Conservation (phyloP, 1,140 invertebrate species). For the Drosophila neocordata region DNA sequence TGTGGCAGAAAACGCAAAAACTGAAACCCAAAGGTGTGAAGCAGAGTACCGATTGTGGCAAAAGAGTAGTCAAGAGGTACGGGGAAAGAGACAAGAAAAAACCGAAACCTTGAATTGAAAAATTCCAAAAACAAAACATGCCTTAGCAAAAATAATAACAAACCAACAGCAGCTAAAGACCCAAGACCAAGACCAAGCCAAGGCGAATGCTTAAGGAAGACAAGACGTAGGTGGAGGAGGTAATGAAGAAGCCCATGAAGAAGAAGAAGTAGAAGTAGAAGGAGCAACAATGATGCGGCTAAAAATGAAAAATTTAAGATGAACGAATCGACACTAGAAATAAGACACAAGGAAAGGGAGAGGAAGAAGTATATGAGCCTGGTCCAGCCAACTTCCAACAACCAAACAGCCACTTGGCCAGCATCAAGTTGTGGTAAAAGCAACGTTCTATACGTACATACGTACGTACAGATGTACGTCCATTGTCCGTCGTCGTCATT, state of each 20-base stretch:
- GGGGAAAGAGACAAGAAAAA: not conserved
- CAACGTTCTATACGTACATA: not conserved
- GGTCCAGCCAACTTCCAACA: constrained; percentile 6
- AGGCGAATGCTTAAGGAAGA: no score
- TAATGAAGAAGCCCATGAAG: not conserved
- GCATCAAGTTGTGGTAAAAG: not conserved
- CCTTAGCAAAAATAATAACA: constrained; percentile 41
- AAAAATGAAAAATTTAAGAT: constrained; percentile 53
- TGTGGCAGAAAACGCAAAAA: constrained; percentile 30
- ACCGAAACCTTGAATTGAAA: constrained; percentile 72
- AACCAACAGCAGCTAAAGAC: constrained; percentile 4
- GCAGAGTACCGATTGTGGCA: constrained; percentile 15
- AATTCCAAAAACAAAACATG: constrained; percentile 56
- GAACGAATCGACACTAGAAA: not conserved
- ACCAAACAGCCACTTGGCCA: constrained; percentile 11
- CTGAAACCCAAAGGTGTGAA: constrained; percentile 53
- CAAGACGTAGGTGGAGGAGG: not conserved
- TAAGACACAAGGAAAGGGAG: not conserved
- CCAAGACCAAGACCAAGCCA: not conserved
- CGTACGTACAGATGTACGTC: no score
- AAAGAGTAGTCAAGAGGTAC: no score
- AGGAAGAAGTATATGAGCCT: not conserved
- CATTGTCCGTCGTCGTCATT: constrained; percentile 51
- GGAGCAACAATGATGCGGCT: constrained; percentile 68
- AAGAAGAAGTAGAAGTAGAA: constrained; percentile 16